A percentile compares a stretch with the other conserved stretches of the same genome.
Conservation (phyloP, 2,888 invertebrate genomes). For the Tanytarsus gracilentus region DNA sequence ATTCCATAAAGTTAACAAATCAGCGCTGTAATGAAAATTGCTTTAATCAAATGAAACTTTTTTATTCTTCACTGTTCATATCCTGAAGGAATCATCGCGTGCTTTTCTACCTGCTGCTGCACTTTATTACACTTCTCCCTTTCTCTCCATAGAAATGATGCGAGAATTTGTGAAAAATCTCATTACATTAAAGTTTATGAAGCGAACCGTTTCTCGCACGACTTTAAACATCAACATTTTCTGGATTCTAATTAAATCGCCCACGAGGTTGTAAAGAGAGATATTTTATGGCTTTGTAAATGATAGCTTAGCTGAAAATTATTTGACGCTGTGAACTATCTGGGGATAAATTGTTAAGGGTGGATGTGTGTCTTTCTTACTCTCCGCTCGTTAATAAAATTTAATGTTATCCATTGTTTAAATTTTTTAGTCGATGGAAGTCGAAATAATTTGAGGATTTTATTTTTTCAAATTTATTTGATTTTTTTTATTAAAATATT, state of each 20-base stretch:
- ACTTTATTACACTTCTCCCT: not conserved
- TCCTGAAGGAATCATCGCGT: no score
- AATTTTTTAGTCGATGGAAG: no score
- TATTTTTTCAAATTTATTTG: no score
- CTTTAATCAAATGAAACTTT: no score
- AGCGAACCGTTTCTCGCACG: not conserved
- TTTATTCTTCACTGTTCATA: no score
- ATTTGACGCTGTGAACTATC: constrained; percentile 8
- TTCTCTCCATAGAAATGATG: not conserved
- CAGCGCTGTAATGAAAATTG: no score
- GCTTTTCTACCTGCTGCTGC: not conserved
- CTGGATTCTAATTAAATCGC: constrained; percentile 20
- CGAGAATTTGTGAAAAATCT: not conserved
- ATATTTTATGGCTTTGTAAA: constrained; percentile 5
- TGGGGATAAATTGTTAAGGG: not conserved
- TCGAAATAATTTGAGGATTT: no score
- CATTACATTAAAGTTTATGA: constrained; percentile 3
- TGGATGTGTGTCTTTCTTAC: not conserved
- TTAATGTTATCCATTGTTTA: not conserved
- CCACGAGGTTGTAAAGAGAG: constrained; percentile 2
- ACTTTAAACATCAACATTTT: not conserved
- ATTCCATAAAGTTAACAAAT: no score
- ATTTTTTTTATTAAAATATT: no score
- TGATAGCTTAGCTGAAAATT: constrained; percentile 10
- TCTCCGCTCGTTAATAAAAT: not conserved